Evolutionary conservation across 2,888 invertebrate species (phyloP).

Genomic region (Xestia sexstrigata): DNA sequence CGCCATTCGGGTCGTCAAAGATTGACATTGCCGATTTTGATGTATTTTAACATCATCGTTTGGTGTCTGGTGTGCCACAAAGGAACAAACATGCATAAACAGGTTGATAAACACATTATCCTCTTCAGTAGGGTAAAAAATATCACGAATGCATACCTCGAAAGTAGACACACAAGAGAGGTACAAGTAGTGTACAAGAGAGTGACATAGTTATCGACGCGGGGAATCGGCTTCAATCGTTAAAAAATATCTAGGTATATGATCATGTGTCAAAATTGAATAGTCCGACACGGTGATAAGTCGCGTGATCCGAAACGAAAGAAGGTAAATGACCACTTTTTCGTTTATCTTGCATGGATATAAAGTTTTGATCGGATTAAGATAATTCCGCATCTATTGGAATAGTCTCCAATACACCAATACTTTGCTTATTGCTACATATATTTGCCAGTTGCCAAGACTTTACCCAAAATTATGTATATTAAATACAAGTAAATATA

Average conservation of each 20-base stretch:
- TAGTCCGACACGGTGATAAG: background rate
- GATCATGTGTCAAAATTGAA: background rate
- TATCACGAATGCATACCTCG: background rate
- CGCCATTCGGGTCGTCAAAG: too few species aligned
- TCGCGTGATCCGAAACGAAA: background rate
- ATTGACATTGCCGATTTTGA: too few species aligned
- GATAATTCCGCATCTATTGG: background rate
- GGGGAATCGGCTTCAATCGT: background rate
- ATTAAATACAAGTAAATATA: conserved; percentile 42
- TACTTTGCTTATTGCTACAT: background rate
- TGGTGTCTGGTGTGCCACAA: too few species aligned
- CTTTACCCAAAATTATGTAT: conserved; percentile 17
- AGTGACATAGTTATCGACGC: background rate
- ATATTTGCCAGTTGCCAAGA: background rate
- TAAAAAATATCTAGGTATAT: too few species aligned
- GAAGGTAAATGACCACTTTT: background rate
- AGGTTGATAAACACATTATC: too few species aligned
- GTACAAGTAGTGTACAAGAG: too few species aligned
- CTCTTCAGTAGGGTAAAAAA: background rate
- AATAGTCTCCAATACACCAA: background rate
- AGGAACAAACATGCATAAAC: too few species aligned
- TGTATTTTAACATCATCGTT: too few species aligned
- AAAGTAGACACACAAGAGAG: too few species aligned
- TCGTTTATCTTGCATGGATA: background rate
- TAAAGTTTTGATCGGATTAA: background rate